These are phyloP conservation scores for Ianthella basta DNA, from an alignment of 37 sponge, comb jelly and placozoan genomes.

Conservation along the genomic window DNA sequence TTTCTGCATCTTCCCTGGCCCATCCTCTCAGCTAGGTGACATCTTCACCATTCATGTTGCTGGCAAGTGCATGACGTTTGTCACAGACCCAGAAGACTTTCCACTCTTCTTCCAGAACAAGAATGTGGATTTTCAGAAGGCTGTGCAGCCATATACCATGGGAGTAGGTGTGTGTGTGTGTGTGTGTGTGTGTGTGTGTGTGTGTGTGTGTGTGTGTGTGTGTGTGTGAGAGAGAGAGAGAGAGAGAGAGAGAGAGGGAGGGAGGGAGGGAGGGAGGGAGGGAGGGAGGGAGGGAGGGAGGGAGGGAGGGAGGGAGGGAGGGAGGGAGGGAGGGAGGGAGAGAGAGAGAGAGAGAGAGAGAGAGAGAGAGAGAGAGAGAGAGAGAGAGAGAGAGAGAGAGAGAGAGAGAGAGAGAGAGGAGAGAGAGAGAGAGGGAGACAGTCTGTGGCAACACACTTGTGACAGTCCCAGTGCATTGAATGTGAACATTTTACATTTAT, in stretches of 20 bases:
- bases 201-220: constrained; percentile 40
- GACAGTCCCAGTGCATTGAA: no score
- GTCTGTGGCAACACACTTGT: no score
- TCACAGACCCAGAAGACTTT: constrained; percentile 48
- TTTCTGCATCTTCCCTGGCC: background rate
- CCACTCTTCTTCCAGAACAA: constrained; percentile 48
- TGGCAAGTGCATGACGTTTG: constrained; percentile 81
- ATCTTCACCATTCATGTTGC: constrained; percentile 77
- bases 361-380: background rate
- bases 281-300: background rate
- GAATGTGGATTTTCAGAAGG: constrained; percentile 60
- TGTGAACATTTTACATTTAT: no score
- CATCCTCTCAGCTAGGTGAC: constrained; percentile 50
- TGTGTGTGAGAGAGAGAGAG: constrained; percentile 19
- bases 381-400: background rate
- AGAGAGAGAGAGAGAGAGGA: background rate
- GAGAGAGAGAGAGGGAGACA: background rate
- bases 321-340: background rate
- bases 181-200: constrained; percentile 30
- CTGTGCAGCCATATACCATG: constrained; percentile 67
- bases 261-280: background rate
- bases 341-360: background rate
- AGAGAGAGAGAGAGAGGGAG: background rate
- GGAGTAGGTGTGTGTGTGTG: constrained; percentile 59
- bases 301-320: background rate